Evolutionary conservation across 1,140 invertebrate species (phyloP).

Genomic region (Papilio machaon): DNA sequence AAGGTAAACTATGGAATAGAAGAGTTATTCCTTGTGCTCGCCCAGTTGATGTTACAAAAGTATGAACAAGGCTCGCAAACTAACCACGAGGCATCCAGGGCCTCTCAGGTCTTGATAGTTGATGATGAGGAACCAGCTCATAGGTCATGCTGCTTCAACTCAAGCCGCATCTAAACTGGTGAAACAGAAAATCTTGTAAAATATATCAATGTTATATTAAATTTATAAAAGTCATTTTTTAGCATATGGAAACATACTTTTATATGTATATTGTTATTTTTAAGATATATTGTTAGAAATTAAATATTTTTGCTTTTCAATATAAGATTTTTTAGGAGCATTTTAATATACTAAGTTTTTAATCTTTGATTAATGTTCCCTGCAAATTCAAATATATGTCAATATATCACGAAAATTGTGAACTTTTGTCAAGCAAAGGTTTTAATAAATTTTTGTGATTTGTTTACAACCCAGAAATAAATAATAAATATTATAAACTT

Average conservation of each 20-base stretch:
- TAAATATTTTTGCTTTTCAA: not conserved
- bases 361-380: not conserved
- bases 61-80: slow-evolving; percentile 57
- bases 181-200: not conserved
- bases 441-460: not conserved
- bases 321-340: not conserved
- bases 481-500: not conserved
- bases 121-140: slow-evolving; percentile 70
- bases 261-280: slow-evolving; percentile 18
- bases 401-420: no score
- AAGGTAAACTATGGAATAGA: slow-evolving; percentile 96
- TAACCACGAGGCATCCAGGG: slow-evolving; percentile 44
- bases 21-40: slow-evolving; percentile 95
- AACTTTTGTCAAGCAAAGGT: not conserved
- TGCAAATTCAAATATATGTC: no score
- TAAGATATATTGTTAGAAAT: slow-evolving; percentile 2
- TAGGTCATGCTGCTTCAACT: slow-evolving; percentile 67
- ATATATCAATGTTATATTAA: not conserved
- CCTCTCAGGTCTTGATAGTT: slow-evolving; percentile 67
- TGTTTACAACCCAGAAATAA: not conserved
- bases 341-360: not conserved
- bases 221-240: slow-evolving; percentile 2
- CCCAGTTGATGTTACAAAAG: slow-evolving; percentile 80
- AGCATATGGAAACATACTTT: not conserved
- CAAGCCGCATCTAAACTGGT: slow-evolving; percentile 52